Evolutionary conservation across 2,888 invertebrate genomes (phyloP).

Genomic region (Electrophaes corylata): DNA sequence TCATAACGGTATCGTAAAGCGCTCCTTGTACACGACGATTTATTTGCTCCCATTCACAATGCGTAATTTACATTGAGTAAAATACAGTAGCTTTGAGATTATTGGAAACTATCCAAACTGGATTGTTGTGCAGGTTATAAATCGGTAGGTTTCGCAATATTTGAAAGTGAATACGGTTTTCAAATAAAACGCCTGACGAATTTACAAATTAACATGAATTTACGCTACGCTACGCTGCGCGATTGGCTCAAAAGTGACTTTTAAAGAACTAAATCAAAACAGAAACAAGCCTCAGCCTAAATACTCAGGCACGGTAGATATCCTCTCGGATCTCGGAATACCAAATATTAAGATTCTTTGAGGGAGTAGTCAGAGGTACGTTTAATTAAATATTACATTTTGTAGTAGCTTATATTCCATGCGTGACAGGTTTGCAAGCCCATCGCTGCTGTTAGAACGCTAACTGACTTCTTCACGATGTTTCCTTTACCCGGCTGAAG

Average conservation of each 20-base stretch:
- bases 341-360: too few species aligned
- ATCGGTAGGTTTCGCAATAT: conserved; percentile 25
- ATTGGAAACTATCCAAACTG: conserved; percentile 55
- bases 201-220: too few species aligned
- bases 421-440: too few species aligned
- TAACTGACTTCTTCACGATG: too few species aligned
- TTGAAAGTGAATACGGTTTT: conserved; percentile 26
- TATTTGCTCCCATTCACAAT: conserved; percentile 52
- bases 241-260: neutral
- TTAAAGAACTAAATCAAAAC: conserved; percentile 25
- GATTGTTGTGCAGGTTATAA: conserved; percentile 33
- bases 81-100: conserved; percentile 42
- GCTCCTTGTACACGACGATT: conserved; percentile 44
- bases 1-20: conserved; percentile 41
- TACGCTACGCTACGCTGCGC: neutral
- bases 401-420: too few species aligned
- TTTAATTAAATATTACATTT: too few species aligned
- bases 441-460: too few species aligned
- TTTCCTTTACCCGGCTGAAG: too few species aligned
- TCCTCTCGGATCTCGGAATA: too few species aligned
- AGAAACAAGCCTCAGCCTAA: too few species aligned
- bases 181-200: conserved; percentile 9
- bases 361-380: too few species aligned
- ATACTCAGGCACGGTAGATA: too few species aligned
- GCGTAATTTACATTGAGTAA: conserved; percentile 48